phyloP scores from a whole-genome alignment of 2,888 invertebrate species.

The Pyrochroa serraticornis region DNA sequence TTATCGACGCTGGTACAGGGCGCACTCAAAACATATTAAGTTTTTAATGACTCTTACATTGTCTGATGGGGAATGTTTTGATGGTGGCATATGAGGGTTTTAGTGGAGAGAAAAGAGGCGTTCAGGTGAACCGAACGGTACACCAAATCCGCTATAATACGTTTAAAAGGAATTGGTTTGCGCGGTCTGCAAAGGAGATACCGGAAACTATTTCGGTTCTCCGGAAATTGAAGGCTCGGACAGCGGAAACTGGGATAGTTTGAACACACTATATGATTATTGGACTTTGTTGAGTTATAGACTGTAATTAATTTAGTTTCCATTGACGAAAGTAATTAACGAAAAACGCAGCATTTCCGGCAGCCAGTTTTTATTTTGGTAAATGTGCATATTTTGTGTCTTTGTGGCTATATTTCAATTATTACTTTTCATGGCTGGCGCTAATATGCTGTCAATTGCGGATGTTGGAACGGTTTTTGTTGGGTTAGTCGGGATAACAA shows the following conservation, averaged over 20 bases:
- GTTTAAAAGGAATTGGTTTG: conserved; percentile 4
- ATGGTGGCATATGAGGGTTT: conserved; percentile 3
- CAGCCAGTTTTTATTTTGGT: too few species aligned
- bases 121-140: too few species aligned
- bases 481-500: background rate
- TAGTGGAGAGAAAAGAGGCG: background rate
- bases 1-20: conserved; percentile 21
- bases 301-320: conserved; percentile 10
- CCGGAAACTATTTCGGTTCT: conserved; percentile 36
- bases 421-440: background rate
- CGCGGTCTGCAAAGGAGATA: conserved; percentile 7
- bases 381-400: too few species aligned
- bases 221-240: conserved; percentile 38
- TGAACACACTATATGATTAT: conserved; percentile 36
- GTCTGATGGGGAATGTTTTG: conserved; percentile 18
- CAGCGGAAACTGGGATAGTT: conserved; percentile 34
- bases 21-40: conserved; percentile 34
- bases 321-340: conserved; percentile 3
- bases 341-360: background rate
- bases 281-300: conserved; percentile 30
- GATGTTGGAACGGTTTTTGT: too few species aligned
- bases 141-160: background rate
- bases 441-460: too few species aligned
- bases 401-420: conserved; percentile 13
- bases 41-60: conserved; percentile 37